Percentiles rank a stretch among this genome's conserved stretches.
These are phyloP conservation scores for Masticophis lateralis DNA, from an alignment of 2,797 vertebrate genomes.

Conservation along the genomic window DNA sequence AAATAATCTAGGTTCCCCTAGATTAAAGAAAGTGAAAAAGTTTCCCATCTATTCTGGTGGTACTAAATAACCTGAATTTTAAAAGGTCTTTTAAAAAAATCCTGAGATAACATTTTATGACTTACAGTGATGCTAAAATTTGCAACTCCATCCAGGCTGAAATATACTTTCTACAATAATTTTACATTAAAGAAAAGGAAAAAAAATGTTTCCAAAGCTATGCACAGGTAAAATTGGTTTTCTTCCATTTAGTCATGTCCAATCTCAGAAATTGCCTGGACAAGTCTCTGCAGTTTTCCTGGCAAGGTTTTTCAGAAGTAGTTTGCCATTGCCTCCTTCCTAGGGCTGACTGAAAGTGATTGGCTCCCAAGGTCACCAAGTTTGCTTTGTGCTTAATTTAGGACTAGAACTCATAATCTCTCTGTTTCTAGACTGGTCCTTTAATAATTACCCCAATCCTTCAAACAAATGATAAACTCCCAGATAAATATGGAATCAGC, in stretches of 20 bases:
- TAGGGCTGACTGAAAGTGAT: neutral
- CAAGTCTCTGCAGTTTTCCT: neutral
- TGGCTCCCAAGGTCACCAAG: neutral
- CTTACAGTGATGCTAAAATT: constrained; percentile 16
- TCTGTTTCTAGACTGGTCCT: neutral
- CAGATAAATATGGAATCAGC: neutral
- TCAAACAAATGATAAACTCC: constrained; percentile 13
- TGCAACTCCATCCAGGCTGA: constrained; percentile 32
- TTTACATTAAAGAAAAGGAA: neutral
- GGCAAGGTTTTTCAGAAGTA: neutral
- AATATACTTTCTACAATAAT: constrained; percentile 38
- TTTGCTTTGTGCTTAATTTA: neutral
- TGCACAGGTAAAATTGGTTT: neutral
- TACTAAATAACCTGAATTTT: constrained; percentile 52
- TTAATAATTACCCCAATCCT: neutral
- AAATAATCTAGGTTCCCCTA: constrained; percentile 30
- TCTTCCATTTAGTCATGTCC: neutral
- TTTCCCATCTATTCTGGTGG: constrained; percentile 41
- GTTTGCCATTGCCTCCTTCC: neutral
- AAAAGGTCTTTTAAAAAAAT: constrained; percentile 20
- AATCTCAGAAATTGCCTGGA: neutral
- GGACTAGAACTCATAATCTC: neutral
- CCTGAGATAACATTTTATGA: constrained; percentile 33
- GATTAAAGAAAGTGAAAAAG: constrained; percentile 41
- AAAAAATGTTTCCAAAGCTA: constrained; percentile 7